These are phyloP conservation scores for Abrostola tripartita DNA, from an alignment of 2,888 invertebrate species.

Conservation along the genomic window DNA sequence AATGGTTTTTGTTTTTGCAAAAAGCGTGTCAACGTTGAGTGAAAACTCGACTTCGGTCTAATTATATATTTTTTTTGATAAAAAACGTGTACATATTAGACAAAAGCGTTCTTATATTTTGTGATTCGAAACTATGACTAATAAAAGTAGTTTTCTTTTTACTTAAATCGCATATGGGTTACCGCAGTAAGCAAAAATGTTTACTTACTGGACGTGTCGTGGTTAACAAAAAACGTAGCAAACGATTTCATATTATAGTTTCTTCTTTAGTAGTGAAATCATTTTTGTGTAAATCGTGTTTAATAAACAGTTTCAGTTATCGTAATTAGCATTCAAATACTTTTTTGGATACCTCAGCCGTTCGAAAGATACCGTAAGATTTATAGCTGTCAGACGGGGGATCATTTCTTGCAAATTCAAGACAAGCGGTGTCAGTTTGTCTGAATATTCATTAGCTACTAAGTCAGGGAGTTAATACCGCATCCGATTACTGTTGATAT, in stretches of 20 bases:
- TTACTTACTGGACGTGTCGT: constrained; percentile 16
- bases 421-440: constrained; percentile 74
- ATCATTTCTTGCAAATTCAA: constrained; percentile 80
- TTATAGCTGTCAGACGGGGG: constrained; percentile 69
- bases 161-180: constrained; percentile 19
- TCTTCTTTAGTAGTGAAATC: constrained; percentile 15
- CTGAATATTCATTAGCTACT: constrained; percentile 80
- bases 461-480: constrained; percentile 69
- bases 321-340: constrained; percentile 24
- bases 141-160: constrained; percentile 45
- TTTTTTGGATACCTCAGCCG: constrained; percentile 33
- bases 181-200: constrained; percentile 30
- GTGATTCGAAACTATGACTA: constrained; percentile 16
- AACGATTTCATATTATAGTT: constrained; percentile 11
- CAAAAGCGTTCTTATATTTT: constrained; percentile 15
- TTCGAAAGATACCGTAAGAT: constrained; percentile 67
- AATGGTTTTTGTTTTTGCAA: constrained; percentile 28
- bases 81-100: constrained; percentile 5
- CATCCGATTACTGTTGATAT: constrained; percentile 69
- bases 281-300: constrained; percentile 13
- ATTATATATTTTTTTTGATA: neutral
- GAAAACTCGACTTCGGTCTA: too few relatives aligned
- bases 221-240: constrained; percentile 19
- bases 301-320: constrained; percentile 10
- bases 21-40: neutral